Conservation (phyloP, 1,140 invertebrate species). For the Onthophagus taurus region DNA sequence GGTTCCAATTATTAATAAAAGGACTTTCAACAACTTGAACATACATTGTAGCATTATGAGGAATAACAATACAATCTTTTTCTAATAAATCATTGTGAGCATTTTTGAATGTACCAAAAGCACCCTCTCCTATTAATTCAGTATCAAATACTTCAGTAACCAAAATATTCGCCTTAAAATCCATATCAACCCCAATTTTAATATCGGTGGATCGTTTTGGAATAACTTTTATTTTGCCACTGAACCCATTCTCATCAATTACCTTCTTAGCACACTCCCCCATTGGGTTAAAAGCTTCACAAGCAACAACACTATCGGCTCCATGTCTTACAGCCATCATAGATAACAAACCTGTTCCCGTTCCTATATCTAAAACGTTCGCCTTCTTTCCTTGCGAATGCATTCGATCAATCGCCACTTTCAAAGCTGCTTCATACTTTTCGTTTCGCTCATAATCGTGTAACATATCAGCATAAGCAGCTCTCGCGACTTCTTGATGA, state of each 20-base stretch:
- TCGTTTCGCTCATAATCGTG: slow-evolving; percentile 87
- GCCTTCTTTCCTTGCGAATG: slow-evolving; percentile 62
- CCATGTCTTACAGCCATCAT: slow-evolving; percentile 91
- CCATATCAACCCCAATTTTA: slow-evolving; percentile 64
- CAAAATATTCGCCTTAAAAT: slow-evolving; percentile 85
- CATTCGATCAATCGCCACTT: slow-evolving; percentile 65
- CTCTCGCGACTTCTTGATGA: slow-evolving; percentile 87
- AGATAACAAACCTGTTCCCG: slow-evolving; percentile 87
- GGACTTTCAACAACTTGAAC: slow-evolving; percentile 77
- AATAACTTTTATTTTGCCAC: slow-evolving; percentile 73
- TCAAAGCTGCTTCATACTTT: slow-evolving; percentile 78
- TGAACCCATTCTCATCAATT: slow-evolving; percentile 69
- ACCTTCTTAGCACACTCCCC: slow-evolving; percentile 81
- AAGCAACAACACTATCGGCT: slow-evolving; percentile 83
- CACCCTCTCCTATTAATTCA: slow-evolving; percentile 85
- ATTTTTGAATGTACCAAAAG: slow-evolving; percentile 83
- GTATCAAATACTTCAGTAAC: slow-evolving; percentile 98
- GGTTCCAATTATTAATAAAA: slow-evolving; percentile 68
- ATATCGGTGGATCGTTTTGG: slow-evolving; percentile 84
- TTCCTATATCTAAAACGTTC: slow-evolving; percentile 93
- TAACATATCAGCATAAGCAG: slow-evolving; percentile 94
- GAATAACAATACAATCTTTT: slow-evolving; percentile 79
- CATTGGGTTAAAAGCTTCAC: slow-evolving; percentile 91
- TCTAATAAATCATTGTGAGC: slow-evolving; percentile 74
- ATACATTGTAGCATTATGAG: slow-evolving; percentile 74